These are phyloP conservation scores for Blastomussa wellsi DNA, from an alignment of 92 coral and sea anemone genomes.

Conservation along the genomic window DNA sequence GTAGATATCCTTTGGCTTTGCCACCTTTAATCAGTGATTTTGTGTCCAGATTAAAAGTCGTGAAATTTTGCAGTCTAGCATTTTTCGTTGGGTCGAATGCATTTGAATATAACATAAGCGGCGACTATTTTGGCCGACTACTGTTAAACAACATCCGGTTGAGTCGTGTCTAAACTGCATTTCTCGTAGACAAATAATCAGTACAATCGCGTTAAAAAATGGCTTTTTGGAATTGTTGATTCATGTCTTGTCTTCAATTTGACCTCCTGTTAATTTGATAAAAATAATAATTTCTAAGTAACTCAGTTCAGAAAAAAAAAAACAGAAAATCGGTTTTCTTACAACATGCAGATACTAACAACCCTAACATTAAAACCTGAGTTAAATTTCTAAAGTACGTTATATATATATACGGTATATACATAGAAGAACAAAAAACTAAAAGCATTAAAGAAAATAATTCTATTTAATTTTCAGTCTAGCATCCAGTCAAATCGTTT, in stretches of 20 bases:
- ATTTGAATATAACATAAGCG: not conserved
- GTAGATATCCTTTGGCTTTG: conserved; percentile 20
- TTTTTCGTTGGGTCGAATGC: not conserved
- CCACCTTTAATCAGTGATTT: conserved; percentile 13
- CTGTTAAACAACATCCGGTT: too few species aligned
- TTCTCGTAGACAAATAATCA: not conserved
- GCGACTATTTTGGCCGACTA: not conserved
- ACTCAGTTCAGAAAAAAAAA: not conserved
- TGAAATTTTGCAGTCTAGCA: not conserved
- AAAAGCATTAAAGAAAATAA: not conserved
- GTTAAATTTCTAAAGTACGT: not conserved
- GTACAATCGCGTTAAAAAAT: not conserved
- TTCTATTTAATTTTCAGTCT: not conserved
- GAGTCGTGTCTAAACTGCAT: not conserved
- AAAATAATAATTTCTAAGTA: conserved; percentile 1
- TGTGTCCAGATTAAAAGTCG: not conserved
- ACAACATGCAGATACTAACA: not conserved
- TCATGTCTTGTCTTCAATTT: not conserved
- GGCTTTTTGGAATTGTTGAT: not conserved
- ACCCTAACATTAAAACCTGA: not conserved
- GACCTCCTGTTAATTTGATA: conserved; percentile 16
- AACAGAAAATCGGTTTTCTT: not conserved
- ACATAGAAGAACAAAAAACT: too few species aligned
- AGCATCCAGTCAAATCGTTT: not conserved
- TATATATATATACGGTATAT: too few species aligned